Evolutionary conservation across 1,140 invertebrate species (phyloP).

Genomic region (Tyrophagus putrescentiae): DNA sequence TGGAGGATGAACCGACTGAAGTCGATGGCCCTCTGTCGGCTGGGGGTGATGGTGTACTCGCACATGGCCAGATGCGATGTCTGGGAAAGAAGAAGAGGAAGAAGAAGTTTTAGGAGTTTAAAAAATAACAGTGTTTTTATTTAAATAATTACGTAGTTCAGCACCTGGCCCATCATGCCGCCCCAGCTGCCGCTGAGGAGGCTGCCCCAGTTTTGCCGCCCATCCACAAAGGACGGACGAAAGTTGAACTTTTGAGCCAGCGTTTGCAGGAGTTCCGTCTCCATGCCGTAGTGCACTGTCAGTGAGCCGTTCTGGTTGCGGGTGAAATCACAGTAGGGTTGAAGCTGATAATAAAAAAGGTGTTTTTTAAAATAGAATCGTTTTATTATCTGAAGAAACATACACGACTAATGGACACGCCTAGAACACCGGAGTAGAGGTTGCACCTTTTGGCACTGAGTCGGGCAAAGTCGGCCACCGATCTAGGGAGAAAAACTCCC

Average conservation of each 20-base stretch:
- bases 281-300: neutral
- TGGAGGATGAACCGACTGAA: neutral
- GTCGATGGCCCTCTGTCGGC: neutral
- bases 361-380: too few species aligned
- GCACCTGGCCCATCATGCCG: neutral
- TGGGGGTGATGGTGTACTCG: neutral
- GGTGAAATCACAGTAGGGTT: neutral
- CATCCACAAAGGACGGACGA: neutral
- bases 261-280: neutral
- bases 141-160: neutral
- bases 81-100: neutral
- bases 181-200: neutral
- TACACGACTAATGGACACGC: neutral
- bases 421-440: neutral
- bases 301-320: neutral
- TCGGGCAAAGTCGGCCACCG: neutral
- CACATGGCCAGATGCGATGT: constrained; percentile 12
- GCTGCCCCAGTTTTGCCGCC: neutral
- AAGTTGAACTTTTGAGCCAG: neutral
- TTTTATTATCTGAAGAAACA: too few species aligned
- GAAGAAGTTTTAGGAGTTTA: neutral
- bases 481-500: neutral
- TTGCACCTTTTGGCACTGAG: neutral
- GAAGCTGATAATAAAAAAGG: too few species aligned
- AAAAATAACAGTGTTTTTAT: neutral